phyloP scores from a whole-genome alignment of 2,113 vertebrate species.

The Sylvilagus bachmani region DNA sequence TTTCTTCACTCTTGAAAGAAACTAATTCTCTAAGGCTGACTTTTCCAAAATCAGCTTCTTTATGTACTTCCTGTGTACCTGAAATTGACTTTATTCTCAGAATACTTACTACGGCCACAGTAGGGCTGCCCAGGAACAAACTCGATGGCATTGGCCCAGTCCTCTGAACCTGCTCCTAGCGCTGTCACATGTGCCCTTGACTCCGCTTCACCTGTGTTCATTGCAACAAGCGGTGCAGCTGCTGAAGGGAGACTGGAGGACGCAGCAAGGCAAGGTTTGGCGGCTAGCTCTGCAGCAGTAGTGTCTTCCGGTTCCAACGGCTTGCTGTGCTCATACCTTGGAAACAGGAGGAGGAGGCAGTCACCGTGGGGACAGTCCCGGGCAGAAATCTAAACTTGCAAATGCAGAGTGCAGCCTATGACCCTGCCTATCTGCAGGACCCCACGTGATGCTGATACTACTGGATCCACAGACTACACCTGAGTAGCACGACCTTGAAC shows the following conservation, averaged over 20 bases:
- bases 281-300: conserved; percentile 84
- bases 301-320: conserved; percentile 92
- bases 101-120: conserved; percentile 95
- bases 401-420: not conserved
- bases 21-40: not conserved
- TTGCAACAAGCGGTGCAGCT: conserved; percentile 88
- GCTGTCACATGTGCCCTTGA: conserved; percentile 83
- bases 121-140: conserved; percentile 99
- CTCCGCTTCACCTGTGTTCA: conserved; percentile 85
- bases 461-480: not conserved
- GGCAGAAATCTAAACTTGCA: not conserved
- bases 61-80: not conserved
- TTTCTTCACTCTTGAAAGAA: conserved; percentile 40
- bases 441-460: not conserved
- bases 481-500: not conserved
- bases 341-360: not conserved
- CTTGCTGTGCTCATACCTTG: conserved; percentile 97
- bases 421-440: not conserved
- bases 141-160: conserved; percentile 99
- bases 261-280: conserved; percentile 85
- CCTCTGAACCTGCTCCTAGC: conserved; percentile 90
- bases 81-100: not conserved
- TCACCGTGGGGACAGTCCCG: not conserved
- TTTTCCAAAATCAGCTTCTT: not conserved
- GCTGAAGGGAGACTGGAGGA: conserved; percentile 87